Conservation (phyloP, 2,888 invertebrate species). For the Perizoma flavofasciatum region DNA sequence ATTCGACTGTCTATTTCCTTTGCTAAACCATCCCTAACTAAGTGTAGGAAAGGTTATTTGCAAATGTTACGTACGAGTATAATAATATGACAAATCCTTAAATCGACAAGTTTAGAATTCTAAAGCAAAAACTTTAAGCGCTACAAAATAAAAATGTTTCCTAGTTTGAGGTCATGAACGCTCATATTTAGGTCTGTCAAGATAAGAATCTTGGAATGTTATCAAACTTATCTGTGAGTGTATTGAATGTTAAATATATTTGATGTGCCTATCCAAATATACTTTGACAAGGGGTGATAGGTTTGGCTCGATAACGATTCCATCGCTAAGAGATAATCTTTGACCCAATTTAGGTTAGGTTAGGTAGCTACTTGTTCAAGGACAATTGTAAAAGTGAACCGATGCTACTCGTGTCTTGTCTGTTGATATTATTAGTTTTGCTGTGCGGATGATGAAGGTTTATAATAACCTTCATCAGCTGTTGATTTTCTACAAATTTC, state of each 20-base stretch:
- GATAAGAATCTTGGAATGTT: slow-evolving; percentile 18
- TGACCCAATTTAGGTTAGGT: slow-evolving; percentile 45
- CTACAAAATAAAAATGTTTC: not conserved
- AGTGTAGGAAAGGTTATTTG: too few species aligned
- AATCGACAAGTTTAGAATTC: too few species aligned
- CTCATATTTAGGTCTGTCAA: slow-evolving; percentile 2
- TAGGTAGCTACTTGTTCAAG: slow-evolving; percentile 28
- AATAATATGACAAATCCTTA: too few species aligned
- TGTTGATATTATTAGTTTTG: too few species aligned
- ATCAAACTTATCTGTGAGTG: slow-evolving; percentile 14
- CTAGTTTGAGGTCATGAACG: slow-evolving; percentile 7
- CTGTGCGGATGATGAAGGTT: too few species aligned
- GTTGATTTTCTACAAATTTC: too few species aligned
- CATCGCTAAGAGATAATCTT: slow-evolving; percentile 34
- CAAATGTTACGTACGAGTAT: too few species aligned
- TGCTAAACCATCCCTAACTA: too few species aligned
- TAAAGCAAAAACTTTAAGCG: too few species aligned
- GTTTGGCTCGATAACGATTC: slow-evolving; percentile 17
- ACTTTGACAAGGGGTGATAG: slow-evolving; percentile 28
- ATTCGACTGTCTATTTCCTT: too few species aligned
- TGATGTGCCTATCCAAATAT: slow-evolving; percentile 23
- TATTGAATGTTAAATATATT: slow-evolving; percentile 24
- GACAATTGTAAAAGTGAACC: slow-evolving; percentile 1
- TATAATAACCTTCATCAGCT: too few species aligned
- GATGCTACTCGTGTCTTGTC: too few species aligned